Evolutionary conservation across 2,113 vertebrate species (phyloP).

Genomic region (Tragelaphus buxtoni): DNA sequence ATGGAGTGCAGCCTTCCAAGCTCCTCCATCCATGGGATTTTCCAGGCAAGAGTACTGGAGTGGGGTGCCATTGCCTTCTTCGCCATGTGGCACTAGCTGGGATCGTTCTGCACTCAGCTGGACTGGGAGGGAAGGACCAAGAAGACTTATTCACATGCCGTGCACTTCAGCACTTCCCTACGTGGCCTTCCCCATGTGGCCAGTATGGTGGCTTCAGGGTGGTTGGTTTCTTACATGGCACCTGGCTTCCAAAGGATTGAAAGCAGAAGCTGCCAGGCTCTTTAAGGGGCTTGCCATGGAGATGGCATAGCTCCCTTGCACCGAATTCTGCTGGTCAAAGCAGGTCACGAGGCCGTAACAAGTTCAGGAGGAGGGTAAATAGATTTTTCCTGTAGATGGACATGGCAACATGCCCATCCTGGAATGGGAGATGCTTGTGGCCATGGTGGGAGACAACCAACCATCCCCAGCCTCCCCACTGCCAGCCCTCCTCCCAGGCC

Average conservation of each 20-base stretch:
- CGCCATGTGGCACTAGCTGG: background rate
- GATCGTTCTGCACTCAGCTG: background rate
- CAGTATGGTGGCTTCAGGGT: background rate
- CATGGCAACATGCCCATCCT: rapidly evolving
- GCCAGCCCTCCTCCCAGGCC: background rate
- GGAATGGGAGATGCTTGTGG: background rate
- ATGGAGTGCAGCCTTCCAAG: no score
- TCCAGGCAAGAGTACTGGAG: no score
- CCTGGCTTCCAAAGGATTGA: background rate
- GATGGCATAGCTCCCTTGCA: background rate
- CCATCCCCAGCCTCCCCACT: background rate
- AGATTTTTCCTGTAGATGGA: background rate
- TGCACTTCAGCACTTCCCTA: background rate
- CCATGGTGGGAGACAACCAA: background rate
- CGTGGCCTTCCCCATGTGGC: background rate
- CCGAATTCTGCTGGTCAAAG: background rate
- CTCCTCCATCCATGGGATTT: no score
- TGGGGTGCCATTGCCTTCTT: no score
- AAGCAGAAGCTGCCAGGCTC: background rate
- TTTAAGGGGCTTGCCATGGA: background rate
- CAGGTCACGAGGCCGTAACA: background rate
- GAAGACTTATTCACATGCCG: background rate
- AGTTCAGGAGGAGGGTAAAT: background rate
- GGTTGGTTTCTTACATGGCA: background rate
- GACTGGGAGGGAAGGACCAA: background rate